Base-by-base conservation (phyloP, 1,140 invertebrate species). In the Nasonia longicornis region DNA sequence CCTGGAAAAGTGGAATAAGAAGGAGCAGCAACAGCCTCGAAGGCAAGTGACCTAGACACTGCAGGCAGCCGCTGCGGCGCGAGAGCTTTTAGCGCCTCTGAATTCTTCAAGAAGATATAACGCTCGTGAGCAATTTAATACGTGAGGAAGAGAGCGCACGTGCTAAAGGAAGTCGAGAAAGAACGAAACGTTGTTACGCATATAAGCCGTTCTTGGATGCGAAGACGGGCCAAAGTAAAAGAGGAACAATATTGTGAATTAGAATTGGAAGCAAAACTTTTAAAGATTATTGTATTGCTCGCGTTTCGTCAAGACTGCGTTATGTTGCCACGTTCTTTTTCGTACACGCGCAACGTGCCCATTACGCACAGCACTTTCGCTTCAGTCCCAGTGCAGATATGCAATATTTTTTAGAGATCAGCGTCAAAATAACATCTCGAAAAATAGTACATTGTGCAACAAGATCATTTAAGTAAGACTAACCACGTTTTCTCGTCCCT, bases 91-190 rank as follows among this genome's bases (percentile, higher is more conserved):
- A 86, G 85, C 82, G 74, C 70, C 76, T 79, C 81, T 86, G 84
- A 86, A 86, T 86, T 85, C 85, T 86, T 85, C 83, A 86, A 82
- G 83, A 86, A 84, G 83, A 84, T 83, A 84, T 82, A 83, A 84
- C 80, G 81, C 63, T 79, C 58, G 66, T 63, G 77, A 79, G 72
- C 77, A 82, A 82, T 82, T 82, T 82, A 74, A 79, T 82, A 74
- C 81, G 70, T 26, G 52, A 35, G 76, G 35, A 29, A 81, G 22
- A 35, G 22, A 10, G 1, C 26, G n/a, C 45, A 35, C 58, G 58
- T n/a, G n/a, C 10, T 14, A 48, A 64, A 52, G 26, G n/a, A 22
- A 52, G 26, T 20, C 35, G 11, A 42, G 69, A 77, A 81, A 78
- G 31, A 52, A 58, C 10, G 38, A 11, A 72, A 77, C 64, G 75